Evolutionary conservation across 2,888 invertebrate genomes (phyloP).

Genomic region (Onthophagus sagittarius): DNA sequence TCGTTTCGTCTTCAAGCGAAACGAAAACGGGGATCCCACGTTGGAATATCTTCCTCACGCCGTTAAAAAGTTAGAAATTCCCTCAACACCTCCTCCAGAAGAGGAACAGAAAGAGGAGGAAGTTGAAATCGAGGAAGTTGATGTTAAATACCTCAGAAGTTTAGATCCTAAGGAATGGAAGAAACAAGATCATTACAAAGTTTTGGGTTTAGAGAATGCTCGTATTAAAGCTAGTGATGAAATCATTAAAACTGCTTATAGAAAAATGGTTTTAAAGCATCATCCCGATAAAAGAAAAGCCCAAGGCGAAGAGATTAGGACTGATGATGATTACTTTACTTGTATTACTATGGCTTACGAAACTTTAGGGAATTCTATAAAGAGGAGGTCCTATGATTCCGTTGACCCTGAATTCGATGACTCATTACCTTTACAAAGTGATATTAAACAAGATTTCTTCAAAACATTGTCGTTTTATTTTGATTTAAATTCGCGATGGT

Average conservation of each 20-base stretch:
- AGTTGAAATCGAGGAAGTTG: conserved; percentile 49
- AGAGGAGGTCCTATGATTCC: conserved; percentile 91
- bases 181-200: conserved; percentile 95
- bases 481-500: conserved; percentile 84
- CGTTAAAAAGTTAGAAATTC: conserved; percentile 40
- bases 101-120: conserved; percentile 37
- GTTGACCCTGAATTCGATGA: conserved; percentile 95
- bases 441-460: conserved; percentile 79
- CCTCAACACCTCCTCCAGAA: conserved; percentile 23
- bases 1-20: conserved; percentile 40
- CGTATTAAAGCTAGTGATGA: conserved; percentile 86
- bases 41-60: conserved; percentile 42
- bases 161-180: conserved; percentile 97
- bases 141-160: conserved; percentile 78
- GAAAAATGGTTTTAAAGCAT: conserved; percentile 85
- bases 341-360: conserved; percentile 98
- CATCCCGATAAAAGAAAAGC: conserved; percentile 98
- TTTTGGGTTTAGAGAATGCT: conserved; percentile 81
- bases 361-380: conserved; percentile 74
- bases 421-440: conserved; percentile 69
- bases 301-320: conserved; percentile 79
- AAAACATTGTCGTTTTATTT: conserved; percentile 65
- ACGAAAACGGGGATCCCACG: conserved; percentile 37
- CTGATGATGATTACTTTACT: conserved; percentile 96
- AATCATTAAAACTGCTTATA: conserved; percentile 91